These are phyloP conservation scores for Prenolepis imparis DNA, from an alignment of 2,888 invertebrate species.

Conservation along the genomic window DNA sequence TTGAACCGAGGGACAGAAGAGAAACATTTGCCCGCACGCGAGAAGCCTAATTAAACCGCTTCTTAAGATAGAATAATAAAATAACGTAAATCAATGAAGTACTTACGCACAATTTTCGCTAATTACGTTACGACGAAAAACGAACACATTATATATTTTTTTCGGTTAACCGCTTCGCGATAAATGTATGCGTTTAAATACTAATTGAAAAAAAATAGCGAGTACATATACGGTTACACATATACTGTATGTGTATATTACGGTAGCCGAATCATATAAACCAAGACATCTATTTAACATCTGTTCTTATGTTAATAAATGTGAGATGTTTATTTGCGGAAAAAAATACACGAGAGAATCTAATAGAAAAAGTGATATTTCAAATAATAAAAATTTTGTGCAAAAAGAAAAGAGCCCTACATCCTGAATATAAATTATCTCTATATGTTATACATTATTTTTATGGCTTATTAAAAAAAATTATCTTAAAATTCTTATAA, in stretches of 20 bases:
- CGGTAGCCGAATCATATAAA: background rate
- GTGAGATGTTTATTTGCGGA: background rate
- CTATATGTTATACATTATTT: background rate
- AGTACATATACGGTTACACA: background rate
- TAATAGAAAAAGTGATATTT: background rate
- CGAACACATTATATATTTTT: background rate
- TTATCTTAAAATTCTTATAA: too few species aligned
- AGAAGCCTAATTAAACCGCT: conserved; percentile 6
- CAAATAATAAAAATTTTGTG: background rate
- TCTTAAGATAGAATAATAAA: conserved; percentile 4
- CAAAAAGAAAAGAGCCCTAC: background rate
- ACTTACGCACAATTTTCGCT: too few species aligned
- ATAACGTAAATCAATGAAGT: conserved; percentile 17
- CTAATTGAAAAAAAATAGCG: conserved; percentile 22
- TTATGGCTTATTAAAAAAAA: background rate
- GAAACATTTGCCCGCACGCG: background rate
- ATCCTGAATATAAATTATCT: background rate
- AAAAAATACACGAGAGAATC: background rate
- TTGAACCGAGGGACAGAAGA: background rate
- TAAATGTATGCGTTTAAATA: conserved; percentile 10
- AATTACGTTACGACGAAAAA: conserved; percentile 42
- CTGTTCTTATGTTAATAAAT: background rate
- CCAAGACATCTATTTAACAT: background rate
- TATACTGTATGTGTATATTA: too few species aligned
- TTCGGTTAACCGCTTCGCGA: conserved; percentile 17